These are phyloP conservation scores for Hoplodrina ambigua DNA, from an alignment of 2,888 invertebrate species.

Conservation along the genomic window DNA sequence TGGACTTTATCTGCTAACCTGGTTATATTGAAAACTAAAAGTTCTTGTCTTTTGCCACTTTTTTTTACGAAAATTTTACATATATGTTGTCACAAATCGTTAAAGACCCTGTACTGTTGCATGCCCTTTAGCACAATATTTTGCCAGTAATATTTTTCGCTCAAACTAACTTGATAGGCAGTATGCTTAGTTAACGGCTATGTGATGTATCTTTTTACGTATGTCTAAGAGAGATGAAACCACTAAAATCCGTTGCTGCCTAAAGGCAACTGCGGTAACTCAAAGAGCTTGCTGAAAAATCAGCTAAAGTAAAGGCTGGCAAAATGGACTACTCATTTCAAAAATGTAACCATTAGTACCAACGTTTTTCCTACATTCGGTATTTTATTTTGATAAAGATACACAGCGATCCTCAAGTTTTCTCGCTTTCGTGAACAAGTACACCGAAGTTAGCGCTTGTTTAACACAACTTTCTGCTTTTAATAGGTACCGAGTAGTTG, in stretches of 20 bases:
- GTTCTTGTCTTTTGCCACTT: too few relatives aligned
- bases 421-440: slow-evolving; percentile 61
- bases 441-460: slow-evolving; percentile 58
- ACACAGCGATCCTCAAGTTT: slow-evolving; percentile 24
- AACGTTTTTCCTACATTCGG: slow-evolving; percentile 10
- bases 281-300: slow-evolving; percentile 8
- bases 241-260: slow-evolving; percentile 1
- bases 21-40: too few relatives aligned
- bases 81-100: too few relatives aligned
- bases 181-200: too few relatives aligned
- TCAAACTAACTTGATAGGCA: too few relatives aligned
- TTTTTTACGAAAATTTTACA: too few relatives aligned
- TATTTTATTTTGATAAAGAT: slow-evolving; percentile 14
- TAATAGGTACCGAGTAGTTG: slow-evolving; percentile 39
- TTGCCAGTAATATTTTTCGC: too few relatives aligned
- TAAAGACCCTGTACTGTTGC: too few relatives aligned
- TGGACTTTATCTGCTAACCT: too few relatives aligned
- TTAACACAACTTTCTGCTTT: slow-evolving; percentile 32
- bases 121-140: too few relatives aligned
- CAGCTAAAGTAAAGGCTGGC: not conserved
- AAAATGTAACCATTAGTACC: slow-evolving; percentile 3
- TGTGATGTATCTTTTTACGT: too few relatives aligned
- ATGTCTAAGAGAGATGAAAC: not conserved
- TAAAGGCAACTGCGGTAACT: not conserved
- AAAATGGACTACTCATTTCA: slow-evolving; percentile 20